These are phyloP conservation scores for Bolborhynchus lineola DNA, from an alignment of 2,113 vertebrate species.

Conservation along the genomic window DNA sequence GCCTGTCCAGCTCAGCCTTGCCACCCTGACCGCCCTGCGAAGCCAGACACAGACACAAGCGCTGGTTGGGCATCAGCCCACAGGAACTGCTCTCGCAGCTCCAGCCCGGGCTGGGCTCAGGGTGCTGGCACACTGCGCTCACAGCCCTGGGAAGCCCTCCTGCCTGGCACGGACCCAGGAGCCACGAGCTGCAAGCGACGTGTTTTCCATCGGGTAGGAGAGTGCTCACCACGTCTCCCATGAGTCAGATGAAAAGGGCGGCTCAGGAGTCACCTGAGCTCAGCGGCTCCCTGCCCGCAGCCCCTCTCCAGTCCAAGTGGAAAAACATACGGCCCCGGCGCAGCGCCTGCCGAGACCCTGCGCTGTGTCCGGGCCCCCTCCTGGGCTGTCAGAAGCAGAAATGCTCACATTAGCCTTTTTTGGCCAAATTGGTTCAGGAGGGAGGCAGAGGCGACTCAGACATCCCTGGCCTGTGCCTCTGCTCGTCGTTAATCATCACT, in stretches of 20 bases:
- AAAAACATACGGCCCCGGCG: neutral
- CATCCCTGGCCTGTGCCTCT: neutral
- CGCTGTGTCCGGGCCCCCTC: neutral
- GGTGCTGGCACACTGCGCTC: neutral
- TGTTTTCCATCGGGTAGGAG: neutral
- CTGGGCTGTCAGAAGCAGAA: neutral
- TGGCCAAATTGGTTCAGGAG: neutral
- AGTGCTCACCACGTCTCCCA: neutral
- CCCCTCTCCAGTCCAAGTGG: constrained; percentile 41
- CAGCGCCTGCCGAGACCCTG: neutral
- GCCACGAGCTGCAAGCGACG: neutral
- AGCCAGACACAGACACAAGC: accelerated
- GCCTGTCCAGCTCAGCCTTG: neutral
- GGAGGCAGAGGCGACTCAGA: neutral
- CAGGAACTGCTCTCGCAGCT: accelerated
- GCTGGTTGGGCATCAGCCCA: neutral
- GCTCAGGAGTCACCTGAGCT: constrained; percentile 55
- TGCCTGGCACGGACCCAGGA: neutral
- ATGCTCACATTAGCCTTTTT: neutral
- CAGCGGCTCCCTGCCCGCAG: neutral
- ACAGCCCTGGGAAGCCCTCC: neutral
- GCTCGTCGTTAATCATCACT: neutral
- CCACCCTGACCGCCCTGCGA: neutral
- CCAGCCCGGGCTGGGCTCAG: neutral
- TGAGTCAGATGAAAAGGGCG: constrained; percentile 38